These are phyloP conservation scores for Mormyrus lacerda DNA, from an alignment of 2,113 vertebrate genomes.

Conservation along the genomic window DNA sequence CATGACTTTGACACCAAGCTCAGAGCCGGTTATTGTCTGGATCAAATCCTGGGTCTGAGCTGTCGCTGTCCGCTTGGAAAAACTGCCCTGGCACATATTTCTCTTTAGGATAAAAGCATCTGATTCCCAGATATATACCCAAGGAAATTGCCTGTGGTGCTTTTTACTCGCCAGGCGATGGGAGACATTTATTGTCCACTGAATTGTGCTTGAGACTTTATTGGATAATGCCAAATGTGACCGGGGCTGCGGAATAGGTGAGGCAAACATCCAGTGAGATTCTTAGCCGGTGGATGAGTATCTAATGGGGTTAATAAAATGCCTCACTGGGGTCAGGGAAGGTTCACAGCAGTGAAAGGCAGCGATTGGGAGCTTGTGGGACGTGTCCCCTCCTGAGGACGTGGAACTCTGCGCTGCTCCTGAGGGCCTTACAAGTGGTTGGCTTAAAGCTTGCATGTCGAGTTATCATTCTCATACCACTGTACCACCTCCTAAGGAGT, in stretches of 20 bases:
- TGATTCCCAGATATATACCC: neutral
- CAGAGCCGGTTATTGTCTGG: neutral
- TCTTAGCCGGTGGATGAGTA: neutral
- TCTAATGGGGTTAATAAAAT: neutral
- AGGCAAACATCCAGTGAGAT: neutral
- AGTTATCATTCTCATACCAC: neutral
- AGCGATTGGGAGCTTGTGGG: neutral
- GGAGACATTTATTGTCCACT: neutral
- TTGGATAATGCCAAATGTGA: neutral
- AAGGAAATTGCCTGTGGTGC: neutral
- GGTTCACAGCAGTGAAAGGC: neutral
- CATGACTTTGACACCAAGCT: neutral
- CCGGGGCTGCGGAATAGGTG: neutral
- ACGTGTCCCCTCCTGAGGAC: neutral
- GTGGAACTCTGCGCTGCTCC: neutral
- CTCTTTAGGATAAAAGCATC: neutral
- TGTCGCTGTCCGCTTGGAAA: neutral
- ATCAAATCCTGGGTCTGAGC: neutral
- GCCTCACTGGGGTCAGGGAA: neutral
- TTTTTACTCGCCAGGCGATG: neutral
- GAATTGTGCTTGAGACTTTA: neutral
- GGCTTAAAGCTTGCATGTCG: neutral
- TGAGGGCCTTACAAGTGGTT: neutral
- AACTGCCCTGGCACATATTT: neutral
- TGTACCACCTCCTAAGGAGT: neutral